Conservation (phyloP, 2,888 invertebrate species). For the Mesopsocus fuscifrons region DNA sequence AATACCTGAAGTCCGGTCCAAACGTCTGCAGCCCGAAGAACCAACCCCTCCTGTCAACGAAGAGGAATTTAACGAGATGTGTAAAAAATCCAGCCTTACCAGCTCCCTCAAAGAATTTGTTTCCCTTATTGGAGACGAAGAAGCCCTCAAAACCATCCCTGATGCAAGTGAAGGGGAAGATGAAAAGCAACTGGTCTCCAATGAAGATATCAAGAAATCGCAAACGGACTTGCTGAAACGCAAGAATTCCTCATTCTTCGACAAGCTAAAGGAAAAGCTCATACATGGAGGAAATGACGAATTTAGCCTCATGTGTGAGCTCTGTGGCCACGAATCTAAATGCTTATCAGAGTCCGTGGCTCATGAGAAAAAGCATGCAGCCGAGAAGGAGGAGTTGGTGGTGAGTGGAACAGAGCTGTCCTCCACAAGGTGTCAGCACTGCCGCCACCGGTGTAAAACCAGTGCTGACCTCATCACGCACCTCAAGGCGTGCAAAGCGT, state of each 20-base stretch:
- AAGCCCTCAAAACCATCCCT: conserved; percentile 8
- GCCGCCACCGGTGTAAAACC: conserved; percentile 71
- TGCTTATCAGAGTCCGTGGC: conserved; percentile 63
- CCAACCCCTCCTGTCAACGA: conserved; percentile 22
- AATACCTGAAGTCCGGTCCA: conserved; percentile 10
- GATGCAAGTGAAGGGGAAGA: conserved; percentile 10
- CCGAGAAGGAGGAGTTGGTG: conserved; percentile 12
- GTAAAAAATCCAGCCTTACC: conserved; percentile 26
- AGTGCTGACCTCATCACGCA: conserved; percentile 59
- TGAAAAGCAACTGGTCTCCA: conserved; percentile 12
- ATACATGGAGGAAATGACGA: conserved; percentile 42
- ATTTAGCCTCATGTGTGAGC: conserved; percentile 41
- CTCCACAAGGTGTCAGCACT: conserved; percentile 67
- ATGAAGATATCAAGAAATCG: conserved; percentile 13
- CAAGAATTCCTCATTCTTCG: conserved; percentile 63
- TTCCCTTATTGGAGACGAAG: conserved; percentile 23
- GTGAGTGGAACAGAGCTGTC: conserved; percentile 17
- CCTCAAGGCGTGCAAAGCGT: conserved; percentile 42
- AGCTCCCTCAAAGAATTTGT: conserved; percentile 36
- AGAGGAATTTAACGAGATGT: conserved; percentile 28
- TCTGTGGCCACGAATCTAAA: conserved; percentile 58
- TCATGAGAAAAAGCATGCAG: conserved; percentile 38
- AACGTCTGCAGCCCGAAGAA: neutral
- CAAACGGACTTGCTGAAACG: conserved; percentile 29
- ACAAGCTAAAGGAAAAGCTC: conserved; percentile 57